These are phyloP conservation scores for Carabus problematicus DNA, from an alignment of 2,888 invertebrate genomes.

Conservation along the genomic window DNA sequence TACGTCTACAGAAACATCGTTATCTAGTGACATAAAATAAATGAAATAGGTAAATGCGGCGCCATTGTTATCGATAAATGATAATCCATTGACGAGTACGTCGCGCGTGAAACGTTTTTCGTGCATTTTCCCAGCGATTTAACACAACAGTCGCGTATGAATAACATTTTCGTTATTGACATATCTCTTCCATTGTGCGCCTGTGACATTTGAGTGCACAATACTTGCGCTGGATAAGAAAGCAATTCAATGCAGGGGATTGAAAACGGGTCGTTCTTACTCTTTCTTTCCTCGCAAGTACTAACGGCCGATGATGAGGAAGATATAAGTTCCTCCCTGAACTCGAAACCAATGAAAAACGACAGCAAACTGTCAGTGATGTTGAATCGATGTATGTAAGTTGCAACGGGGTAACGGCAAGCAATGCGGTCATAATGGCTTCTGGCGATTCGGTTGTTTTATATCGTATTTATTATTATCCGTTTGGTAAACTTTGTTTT, in stretches of 20 bases:
- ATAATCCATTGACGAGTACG: slow-evolving; percentile 35
- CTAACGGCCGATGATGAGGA: not conserved
- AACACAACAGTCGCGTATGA: slow-evolving; percentile 40
- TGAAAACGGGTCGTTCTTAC: slow-evolving; percentile 16
- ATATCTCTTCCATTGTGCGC: slow-evolving; percentile 38
- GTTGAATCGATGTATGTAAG: not conserved
- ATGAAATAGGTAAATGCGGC: slow-evolving; percentile 29
- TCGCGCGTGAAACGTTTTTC: slow-evolving; percentile 30
- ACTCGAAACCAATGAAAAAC: not conserved
- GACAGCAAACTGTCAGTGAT: not conserved
- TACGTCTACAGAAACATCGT: slow-evolving; percentile 22
- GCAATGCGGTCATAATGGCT: not conserved
- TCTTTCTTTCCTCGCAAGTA: not conserved
- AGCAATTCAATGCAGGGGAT: slow-evolving; percentile 37
- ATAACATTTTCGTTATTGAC: slow-evolving; percentile 42
- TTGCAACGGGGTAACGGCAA: not conserved
- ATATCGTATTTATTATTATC: not conserved
- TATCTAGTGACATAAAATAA: slow-evolving; percentile 26
- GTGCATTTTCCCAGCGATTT: slow-evolving; percentile 38
- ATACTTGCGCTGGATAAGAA: slow-evolving; percentile 37
- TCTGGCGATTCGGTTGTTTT: not conserved
- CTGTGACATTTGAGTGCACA: slow-evolving; percentile 39
- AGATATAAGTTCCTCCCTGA: not conserved
- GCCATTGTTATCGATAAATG: slow-evolving; percentile 34
- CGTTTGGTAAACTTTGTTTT: not conserved